Evolutionary conservation across 2,888 invertebrate genomes (phyloP), one percentile per base, ranked within the genome.

Genomic region (Drosophila lutescens): DNA sequence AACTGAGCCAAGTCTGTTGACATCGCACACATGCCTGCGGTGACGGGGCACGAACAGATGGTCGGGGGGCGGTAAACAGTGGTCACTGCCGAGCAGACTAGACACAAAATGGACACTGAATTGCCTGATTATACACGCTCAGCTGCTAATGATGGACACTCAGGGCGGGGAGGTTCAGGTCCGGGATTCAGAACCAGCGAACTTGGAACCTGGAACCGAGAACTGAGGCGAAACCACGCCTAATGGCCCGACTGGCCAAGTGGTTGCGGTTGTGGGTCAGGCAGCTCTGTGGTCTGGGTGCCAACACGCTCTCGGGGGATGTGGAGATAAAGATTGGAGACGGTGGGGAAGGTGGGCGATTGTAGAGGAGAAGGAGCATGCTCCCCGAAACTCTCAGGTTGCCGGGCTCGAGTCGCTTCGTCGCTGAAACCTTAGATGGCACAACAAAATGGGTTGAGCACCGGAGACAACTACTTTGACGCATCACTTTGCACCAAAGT

Each of bases 1-100:
- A 63, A 63, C 62, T 65, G 43, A 50, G 63, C 63, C 58, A 50
- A 70, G 75, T 68, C 75, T 77, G 80, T 80, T 80, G 80, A 80
- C 79, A 80, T 73, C 57, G 62, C 62, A 60, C 41, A 63, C 62
- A 63, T 60, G 61, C 61, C 61, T 63, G 62, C 49, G 62, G 62
- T 30, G 41, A 26, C 26, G 26, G 26, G 26, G 26, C 26, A 6
- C 2, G 5, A 26, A 26, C 4, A 4, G 23, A 4, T 23, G 23
- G n/a, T 8, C 23, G 4, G 46, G 13, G 46, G 46, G n/a, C 26
- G 5, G 9, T 15, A 50, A 44, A 9, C 58, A 50, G 47, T 50
- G 34, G 49, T 9, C 50, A 13, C 50, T 44, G 34, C 26, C 26
- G 46, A 32, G 47, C 32, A 32, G 47, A 47, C 47, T 17, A 50